These are phyloP conservation scores for Molothrus ater DNA, from an alignment of 2,797 vertebrate species.

Conservation along the genomic window DNA sequence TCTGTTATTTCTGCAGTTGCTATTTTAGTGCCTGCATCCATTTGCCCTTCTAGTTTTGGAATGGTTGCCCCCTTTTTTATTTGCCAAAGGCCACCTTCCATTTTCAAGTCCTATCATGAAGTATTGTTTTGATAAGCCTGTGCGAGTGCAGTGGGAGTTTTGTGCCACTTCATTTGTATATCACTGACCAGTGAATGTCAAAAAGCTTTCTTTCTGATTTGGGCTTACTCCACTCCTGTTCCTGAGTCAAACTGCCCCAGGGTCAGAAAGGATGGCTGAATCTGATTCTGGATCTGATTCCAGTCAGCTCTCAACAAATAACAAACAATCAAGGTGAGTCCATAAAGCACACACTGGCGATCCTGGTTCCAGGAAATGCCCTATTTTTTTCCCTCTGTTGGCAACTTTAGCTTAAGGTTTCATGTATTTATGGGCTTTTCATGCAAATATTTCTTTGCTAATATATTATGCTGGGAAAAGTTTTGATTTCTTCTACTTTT, in stretches of 20 bases:
- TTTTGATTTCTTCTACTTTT: background rate
- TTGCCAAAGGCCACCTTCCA: background rate
- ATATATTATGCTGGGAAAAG: background rate
- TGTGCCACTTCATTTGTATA: background rate
- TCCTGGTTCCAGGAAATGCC: background rate
- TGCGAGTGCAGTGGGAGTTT: background rate
- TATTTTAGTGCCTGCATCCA: background rate
- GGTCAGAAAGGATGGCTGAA: background rate
- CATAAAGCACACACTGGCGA: background rate
- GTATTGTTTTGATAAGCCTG: background rate
- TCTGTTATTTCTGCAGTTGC: background rate
- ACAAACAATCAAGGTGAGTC: background rate
- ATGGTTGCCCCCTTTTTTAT: background rate
- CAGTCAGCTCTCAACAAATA: background rate
- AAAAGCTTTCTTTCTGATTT: background rate
- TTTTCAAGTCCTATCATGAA: background rate
- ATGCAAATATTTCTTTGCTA: background rate
- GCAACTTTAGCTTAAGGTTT: background rate
- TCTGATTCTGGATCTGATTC: constrained; percentile 24
- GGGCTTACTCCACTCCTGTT: background rate
- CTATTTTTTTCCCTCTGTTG: background rate
- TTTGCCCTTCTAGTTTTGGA: background rate
- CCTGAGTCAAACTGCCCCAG: background rate
- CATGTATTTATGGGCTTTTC: background rate
- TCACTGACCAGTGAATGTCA: background rate